A percentile compares a stretch with the other conserved stretches of the same genome.
These are phyloP conservation scores for Folsomia manolachei DNA, from an alignment of 2,888 invertebrate species.

Conservation along the genomic window DNA sequence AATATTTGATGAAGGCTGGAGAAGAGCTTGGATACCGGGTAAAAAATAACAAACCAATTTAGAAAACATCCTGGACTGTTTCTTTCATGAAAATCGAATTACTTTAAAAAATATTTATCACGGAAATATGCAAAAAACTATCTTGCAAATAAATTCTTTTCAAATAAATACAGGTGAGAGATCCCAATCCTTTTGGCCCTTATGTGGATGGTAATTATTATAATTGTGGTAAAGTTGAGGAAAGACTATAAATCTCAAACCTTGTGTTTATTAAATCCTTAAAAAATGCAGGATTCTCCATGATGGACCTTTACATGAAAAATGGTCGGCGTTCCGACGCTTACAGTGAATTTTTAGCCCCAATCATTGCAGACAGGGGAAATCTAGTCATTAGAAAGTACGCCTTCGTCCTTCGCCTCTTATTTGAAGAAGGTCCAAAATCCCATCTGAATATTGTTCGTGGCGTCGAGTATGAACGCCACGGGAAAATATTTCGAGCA, in stretches of 20 bases:
- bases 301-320: slow-evolving; percentile 42
- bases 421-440: slow-evolving; percentile 24
- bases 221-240: not conserved
- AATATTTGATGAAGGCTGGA: slow-evolving; percentile 36
- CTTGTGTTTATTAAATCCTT: not conserved
- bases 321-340: slow-evolving; percentile 37
- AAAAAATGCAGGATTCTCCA: slow-evolving; percentile 38
- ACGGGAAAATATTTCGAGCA: slow-evolving; percentile 31
- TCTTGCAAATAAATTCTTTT: too few relatives aligned
- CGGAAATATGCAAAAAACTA: too few relatives aligned
- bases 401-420: slow-evolving; percentile 26
- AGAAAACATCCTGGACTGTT: too few relatives aligned
- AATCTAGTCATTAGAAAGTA: slow-evolving; percentile 32
- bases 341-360: slow-evolving; percentile 33
- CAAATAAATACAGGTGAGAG: slow-evolving; percentile 22
- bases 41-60: too few relatives aligned
- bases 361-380: slow-evolving; percentile 23
- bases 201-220: slow-evolving; percentile 29
- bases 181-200: slow-evolving; percentile 41
- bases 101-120: too few relatives aligned
- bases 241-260: not conserved
- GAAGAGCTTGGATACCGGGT: slow-evolving; percentile 41
- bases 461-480: slow-evolving; percentile 39
- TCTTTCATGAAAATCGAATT: too few relatives aligned
- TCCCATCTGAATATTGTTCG: slow-evolving; percentile 19